Percentiles rank a stretch among this genome's conserved stretches.
phyloP scores from a whole-genome alignment of 2,113 vertebrate species.

The Semicossyphus pulcher region DNA sequence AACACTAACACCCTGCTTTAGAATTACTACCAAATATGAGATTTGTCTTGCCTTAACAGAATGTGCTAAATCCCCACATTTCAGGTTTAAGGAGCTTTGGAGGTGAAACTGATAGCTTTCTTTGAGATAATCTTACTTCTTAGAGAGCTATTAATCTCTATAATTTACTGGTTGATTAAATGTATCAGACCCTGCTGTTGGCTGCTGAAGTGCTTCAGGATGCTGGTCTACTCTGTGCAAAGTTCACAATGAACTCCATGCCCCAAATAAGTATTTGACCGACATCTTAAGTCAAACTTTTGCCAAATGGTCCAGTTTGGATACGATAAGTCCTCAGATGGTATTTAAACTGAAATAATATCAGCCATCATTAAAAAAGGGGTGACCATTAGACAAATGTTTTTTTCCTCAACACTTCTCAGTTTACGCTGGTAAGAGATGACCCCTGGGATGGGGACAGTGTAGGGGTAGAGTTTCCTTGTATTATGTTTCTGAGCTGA shows the following conservation, averaged over 20 bases:
- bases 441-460: slow-evolving; percentile 19
- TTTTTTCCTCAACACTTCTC: slow-evolving; percentile 45
- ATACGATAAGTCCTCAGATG: not conserved
- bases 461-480: slow-evolving; percentile 20
- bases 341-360: not conserved
- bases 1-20: no score
- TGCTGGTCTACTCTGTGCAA: slow-evolving; percentile 22
- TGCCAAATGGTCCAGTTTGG: not conserved
- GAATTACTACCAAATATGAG: slow-evolving; percentile 35
- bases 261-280: slow-evolving; percentile 27
- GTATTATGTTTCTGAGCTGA: slow-evolving; percentile 58
- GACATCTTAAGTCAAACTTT: slow-evolving; percentile 31
- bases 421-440: slow-evolving; percentile 35
- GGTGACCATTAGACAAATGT: slow-evolving; percentile 10
- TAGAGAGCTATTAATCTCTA: slow-evolving; percentile 64
- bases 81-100: slow-evolving; percentile 44
- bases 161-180: slow-evolving; percentile 76
- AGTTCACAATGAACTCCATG: slow-evolving; percentile 58
- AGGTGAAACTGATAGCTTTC: slow-evolving; percentile 52
- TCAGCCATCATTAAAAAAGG: not conserved
- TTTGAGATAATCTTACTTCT: slow-evolving; percentile 57
- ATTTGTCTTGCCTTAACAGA: slow-evolving; percentile 33
- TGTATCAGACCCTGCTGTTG: slow-evolving; percentile 59
- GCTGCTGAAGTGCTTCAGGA: slow-evolving; percentile 51
- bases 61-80: slow-evolving; percentile 20